These are phyloP conservation scores for Apotomis betuletana DNA, from an alignment of 2,888 invertebrate genomes.

Conservation along the genomic window DNA sequence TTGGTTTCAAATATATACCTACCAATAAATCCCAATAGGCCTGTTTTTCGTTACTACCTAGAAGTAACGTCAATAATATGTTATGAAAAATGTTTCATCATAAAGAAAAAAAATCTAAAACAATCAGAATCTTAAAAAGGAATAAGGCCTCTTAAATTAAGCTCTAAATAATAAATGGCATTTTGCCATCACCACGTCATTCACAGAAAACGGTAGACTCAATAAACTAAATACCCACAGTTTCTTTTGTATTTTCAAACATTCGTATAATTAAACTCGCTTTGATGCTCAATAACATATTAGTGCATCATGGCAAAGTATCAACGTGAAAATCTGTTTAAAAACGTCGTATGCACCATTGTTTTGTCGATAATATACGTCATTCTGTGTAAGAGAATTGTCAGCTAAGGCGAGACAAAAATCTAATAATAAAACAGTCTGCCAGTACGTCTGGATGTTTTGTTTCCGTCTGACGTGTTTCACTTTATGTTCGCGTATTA, in stretches of 20 bases:
- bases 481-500: constrained; percentile 65
- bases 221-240: constrained; percentile 10
- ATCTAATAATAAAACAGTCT: constrained; percentile 54
- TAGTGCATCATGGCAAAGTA: constrained; percentile 5
- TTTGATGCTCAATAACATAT: constrained; percentile 5
- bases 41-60: no score
- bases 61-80: no score
- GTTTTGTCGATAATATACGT: not conserved
- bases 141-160: not conserved
- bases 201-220: constrained; percentile 6
- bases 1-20: no score
- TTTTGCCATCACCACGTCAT: constrained; percentile 4
- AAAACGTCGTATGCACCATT: not conserved
- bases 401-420: constrained; percentile 29
- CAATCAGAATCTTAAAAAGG: no score
- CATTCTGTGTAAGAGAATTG: not conserved
- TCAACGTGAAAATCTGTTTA: not conserved
- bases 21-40: no score
- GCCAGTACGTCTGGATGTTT: constrained; percentile 65
- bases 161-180: constrained; percentile 6
- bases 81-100: no score
- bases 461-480: constrained; percentile 69
- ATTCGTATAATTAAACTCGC: constrained; percentile 8
- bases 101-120: no score
- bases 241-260: constrained; percentile 7